A percentile compares a stretch with the other conserved stretches of the same genome.
Conservation (phyloP, 1,140 invertebrate species). For the Nebria ingens region DNA sequence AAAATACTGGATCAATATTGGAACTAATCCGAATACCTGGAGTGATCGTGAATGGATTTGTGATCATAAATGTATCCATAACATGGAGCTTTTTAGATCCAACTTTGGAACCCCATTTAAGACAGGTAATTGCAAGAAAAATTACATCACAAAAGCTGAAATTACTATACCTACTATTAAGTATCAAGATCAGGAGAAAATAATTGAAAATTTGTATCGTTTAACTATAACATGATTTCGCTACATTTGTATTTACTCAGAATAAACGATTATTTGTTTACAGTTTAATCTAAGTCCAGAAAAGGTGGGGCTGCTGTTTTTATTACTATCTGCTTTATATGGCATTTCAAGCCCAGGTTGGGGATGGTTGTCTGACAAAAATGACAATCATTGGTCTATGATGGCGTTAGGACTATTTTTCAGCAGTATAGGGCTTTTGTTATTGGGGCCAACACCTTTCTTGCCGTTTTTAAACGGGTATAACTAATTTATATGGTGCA, state of each 20-base stretch:
- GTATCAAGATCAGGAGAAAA: too few relatives aligned
- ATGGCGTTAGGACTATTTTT: slow-evolving; percentile 57
- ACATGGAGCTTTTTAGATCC: slow-evolving; percentile 68
- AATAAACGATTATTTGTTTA: slow-evolving; percentile 1
- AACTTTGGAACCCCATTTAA: slow-evolving; percentile 61
- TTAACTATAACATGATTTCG: not conserved
- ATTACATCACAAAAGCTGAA: not conserved
- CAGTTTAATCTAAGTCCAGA: slow-evolving; percentile 51
- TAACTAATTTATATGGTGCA: too few relatives aligned
- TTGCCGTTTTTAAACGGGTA: slow-evolving; percentile 39
- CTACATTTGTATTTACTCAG: not conserved
- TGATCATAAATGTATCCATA: slow-evolving; percentile 55
- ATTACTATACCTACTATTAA: not conserved
- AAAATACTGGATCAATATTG: slow-evolving; percentile 44
- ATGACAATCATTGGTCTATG: slow-evolving; percentile 56
- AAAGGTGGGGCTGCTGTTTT: slow-evolving; percentile 59
- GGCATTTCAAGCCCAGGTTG: slow-evolving; percentile 60
- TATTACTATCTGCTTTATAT: slow-evolving; percentile 60
- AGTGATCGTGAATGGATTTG: slow-evolving; percentile 53
- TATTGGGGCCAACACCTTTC: slow-evolving; percentile 56
- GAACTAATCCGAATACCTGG: slow-evolving; percentile 55
- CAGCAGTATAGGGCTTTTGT: slow-evolving; percentile 46
- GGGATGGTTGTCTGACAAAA: slow-evolving; percentile 57
- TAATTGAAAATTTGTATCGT: too few relatives aligned
- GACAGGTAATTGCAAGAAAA: too few relatives aligned